These are phyloP conservation scores for Chondrilla cf. caribensis DNA, from an alignment of 37 sponge, comb jelly and placozoan genomes.

Conservation along the genomic window DNA sequence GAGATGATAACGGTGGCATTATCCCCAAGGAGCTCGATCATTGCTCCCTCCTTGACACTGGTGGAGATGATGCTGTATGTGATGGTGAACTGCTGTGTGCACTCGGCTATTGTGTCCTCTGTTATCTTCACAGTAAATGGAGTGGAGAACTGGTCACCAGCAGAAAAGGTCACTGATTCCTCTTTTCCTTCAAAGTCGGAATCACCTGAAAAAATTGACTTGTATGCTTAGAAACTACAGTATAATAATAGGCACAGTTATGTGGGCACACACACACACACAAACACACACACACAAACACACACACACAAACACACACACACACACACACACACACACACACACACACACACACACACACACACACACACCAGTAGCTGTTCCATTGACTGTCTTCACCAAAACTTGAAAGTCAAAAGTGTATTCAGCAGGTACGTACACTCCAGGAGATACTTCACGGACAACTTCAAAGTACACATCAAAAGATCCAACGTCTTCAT, in stretches of 20 bases:
- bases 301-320: neutral
- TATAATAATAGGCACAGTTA: neutral
- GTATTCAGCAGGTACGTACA: neutral
- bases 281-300: constrained; percentile 10
- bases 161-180: neutral
- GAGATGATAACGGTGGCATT: neutral
- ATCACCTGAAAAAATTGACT: neutral
- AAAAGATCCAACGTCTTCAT: neutral
- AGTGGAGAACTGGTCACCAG: neutral
- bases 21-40: neutral
- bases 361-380: no score
- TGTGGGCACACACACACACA: neutral
- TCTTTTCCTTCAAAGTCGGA: neutral
- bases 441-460: neutral
- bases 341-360: no score
- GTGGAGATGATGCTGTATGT: neutral
- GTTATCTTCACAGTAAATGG: neutral
- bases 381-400: no score
- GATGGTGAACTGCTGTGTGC: neutral
- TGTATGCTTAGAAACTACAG: no score
- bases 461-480: neutral
- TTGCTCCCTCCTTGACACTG: neutral
- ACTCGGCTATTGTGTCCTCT: neutral
- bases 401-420: neutral
- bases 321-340: no score